phyloP scores from a whole-genome alignment of 2,113 vertebrate species.

The Clupea harengus region DNA sequence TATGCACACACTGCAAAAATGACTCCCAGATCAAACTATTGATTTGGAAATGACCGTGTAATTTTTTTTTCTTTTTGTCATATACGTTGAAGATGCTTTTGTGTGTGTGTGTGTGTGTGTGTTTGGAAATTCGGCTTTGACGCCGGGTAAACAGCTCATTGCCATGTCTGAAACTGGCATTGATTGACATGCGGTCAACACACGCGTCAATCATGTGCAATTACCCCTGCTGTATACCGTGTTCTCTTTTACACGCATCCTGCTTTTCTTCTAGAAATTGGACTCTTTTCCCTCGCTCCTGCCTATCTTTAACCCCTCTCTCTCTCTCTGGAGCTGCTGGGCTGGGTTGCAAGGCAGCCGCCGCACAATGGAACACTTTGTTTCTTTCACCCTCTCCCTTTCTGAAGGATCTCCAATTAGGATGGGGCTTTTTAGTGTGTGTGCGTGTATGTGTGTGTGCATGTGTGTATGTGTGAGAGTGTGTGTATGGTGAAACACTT shows the following conservation, averaged over 20 bases:
- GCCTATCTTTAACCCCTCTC: not conserved
- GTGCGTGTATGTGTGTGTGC: too few relatives aligned
- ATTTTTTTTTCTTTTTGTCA: not conserved
- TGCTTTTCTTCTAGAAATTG: not conserved
- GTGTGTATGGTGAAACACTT: slow-evolving; percentile 64
- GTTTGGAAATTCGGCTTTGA: slow-evolving; percentile 17
- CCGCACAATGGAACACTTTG: slow-evolving; percentile 56
- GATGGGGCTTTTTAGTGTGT: slow-evolving; percentile 49
- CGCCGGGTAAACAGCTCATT: slow-evolving; percentile 45
- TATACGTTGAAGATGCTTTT: not conserved
- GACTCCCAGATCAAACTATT: slow-evolving; percentile 7
- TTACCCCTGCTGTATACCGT: slow-evolving; percentile 47
- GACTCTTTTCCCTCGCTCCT: not conserved
- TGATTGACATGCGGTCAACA: slow-evolving; percentile 55
- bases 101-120: slow-evolving; percentile 10
- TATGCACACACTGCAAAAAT: not conserved
- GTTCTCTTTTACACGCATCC: not conserved
- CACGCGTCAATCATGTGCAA: slow-evolving; percentile 50
- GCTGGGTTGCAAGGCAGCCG: slow-evolving; percentile 31
- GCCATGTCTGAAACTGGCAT: slow-evolving; percentile 20
- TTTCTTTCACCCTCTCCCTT: slow-evolving; percentile 49
- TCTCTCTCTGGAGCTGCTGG: not conserved
- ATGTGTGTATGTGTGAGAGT: slow-evolving; percentile 34
- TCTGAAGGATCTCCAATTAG: slow-evolving; percentile 63
- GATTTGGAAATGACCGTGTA: not conserved